Percentiles rank a stretch among this genome's conserved stretches.
These are phyloP conservation scores for Chromobotia macracanthus DNA, from an alignment of 2,797 vertebrate species.

Conservation along the genomic window DNA sequence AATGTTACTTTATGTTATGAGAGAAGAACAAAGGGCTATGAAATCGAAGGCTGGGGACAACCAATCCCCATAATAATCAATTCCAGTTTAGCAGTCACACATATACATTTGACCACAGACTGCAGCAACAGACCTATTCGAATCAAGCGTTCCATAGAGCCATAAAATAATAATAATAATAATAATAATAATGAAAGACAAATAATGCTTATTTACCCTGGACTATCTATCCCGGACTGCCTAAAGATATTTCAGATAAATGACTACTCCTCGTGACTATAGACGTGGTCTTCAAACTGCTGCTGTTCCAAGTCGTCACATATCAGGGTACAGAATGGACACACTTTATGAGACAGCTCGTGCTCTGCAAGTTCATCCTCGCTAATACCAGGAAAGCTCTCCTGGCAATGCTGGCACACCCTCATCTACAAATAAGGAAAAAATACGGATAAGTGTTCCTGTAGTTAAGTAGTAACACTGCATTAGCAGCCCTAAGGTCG, in stretches of 20 bases:
- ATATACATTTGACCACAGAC: neutral
- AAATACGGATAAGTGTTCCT: no score
- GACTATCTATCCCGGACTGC: neutral
- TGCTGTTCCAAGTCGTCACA: conserved; percentile 75
- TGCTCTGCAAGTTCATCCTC: conserved; percentile 70
- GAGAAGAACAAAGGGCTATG: neutral
- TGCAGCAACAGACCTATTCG: neutral
- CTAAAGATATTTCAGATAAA: neutral
- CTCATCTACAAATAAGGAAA: conserved; percentile 34
- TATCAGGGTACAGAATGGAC: conserved; percentile 77
- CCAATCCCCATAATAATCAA: no score
- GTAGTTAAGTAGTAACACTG: no score
- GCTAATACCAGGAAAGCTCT: conserved; percentile 74
- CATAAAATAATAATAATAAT: neutral
- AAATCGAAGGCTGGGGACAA: neutral
- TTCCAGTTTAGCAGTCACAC: neutral
- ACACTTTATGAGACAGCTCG: conserved; percentile 74
- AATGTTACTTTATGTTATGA: neutral
- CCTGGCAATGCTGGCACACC: conserved; percentile 73
- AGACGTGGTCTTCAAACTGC: conserved; percentile 78
- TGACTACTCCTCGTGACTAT: conserved; percentile 70
- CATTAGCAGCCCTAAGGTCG: no score
- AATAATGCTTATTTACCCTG: neutral
- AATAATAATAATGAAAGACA: no score
- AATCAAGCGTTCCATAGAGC: neutral